Evolutionary conservation across 2,888 invertebrate genomes (phyloP), one percentile per base, ranked within the genome.

Genomic region (Heliconius sara): DNA sequence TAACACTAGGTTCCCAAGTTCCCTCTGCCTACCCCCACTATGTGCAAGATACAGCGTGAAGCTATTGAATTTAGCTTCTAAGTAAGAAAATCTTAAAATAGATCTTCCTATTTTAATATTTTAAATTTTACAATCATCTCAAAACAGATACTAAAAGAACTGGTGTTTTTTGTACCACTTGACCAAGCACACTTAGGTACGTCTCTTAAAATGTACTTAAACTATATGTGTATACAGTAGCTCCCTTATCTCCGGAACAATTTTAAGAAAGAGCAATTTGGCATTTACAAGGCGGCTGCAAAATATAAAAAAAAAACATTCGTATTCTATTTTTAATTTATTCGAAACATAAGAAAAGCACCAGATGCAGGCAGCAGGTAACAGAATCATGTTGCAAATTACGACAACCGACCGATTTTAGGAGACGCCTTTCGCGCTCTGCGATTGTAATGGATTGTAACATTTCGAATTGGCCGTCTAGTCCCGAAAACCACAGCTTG

Each of bases 341-440:
- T 83, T 83, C 86, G 84, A 88, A 87, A 89, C 86, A 88, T 88
- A 91, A 91, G 90, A 89, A 92, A 91, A 90, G 89, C 92, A 93
- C 92, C 95, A 94, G 92, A 94, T 95, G 94, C 89, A 85, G 84
- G 83, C 82, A 85, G 92, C 94, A 95, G 95, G 95, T 95, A 87
- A 85, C 86, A 85, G 92, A 92, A 92, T 93, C 94, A 90, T 91
- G 90, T 93, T 93, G 93, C 93, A 93, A 93, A 94, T 93, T 91
- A 89, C 85, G 85, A 82, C 84, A 88, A 80, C 84, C 87, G 76
- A 78, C 85, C 80, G 79, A 90, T 83, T 91, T 83, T 0, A 79
- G 82, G 82, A 85, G 84, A 78, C 71, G 7, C 9, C 27, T 22
- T 22, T 3, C 27, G 19, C 16, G 39, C 13, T 57, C 22, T 34